Evolutionary conservation across 2,888 invertebrate genomes (phyloP).

Genomic region (Anarsia innoxiella): DNA sequence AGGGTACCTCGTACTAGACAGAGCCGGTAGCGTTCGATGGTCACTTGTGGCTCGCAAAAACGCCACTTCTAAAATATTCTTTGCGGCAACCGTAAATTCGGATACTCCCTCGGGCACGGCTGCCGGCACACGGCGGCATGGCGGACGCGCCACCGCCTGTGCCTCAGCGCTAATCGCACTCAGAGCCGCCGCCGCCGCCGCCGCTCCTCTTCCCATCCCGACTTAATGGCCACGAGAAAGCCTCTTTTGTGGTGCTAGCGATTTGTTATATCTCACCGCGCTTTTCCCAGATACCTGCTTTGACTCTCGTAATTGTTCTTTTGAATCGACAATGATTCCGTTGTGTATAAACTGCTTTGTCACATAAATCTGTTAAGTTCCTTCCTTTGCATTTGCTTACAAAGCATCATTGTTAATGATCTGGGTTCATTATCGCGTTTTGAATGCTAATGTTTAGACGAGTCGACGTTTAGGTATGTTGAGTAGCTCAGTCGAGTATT

Average conservation of each 20-base stretch:
- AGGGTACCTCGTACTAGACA: conserved; percentile 18
- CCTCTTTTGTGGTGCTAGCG: conserved; percentile 69
- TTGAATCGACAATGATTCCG: conserved; percentile 63
- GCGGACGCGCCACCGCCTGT: conserved; percentile 36
- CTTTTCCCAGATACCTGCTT: conserved; percentile 65
- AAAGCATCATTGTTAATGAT: conserved; percentile 54
- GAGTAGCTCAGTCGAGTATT: no score
- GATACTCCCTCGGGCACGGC: conserved; percentile 34
- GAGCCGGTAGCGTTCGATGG: conserved; percentile 28
- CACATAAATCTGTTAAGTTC: conserved; percentile 63
- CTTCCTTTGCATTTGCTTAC: conserved; percentile 39
- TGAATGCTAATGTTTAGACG: conserved; percentile 21
- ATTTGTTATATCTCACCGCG: conserved; percentile 70
- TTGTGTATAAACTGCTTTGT: conserved; percentile 70
- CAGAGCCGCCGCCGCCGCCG: conserved; percentile 28
- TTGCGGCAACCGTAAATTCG: conserved; percentile 70
- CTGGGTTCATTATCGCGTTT: conserved; percentile 45
- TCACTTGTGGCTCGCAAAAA: conserved; percentile 56
- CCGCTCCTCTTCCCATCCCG: conserved; percentile 49
- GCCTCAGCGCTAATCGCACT: conserved; percentile 57
- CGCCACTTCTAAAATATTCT: conserved; percentile 62
- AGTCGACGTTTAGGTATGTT: conserved; percentile 14
- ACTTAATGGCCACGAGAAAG: conserved; percentile 71
- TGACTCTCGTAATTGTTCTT: conserved; percentile 73
- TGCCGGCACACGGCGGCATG: conserved; percentile 31